phyloP scores from a whole-genome alignment of 1,140 invertebrate genomes.

The Zaprionus vittiger region DNA sequence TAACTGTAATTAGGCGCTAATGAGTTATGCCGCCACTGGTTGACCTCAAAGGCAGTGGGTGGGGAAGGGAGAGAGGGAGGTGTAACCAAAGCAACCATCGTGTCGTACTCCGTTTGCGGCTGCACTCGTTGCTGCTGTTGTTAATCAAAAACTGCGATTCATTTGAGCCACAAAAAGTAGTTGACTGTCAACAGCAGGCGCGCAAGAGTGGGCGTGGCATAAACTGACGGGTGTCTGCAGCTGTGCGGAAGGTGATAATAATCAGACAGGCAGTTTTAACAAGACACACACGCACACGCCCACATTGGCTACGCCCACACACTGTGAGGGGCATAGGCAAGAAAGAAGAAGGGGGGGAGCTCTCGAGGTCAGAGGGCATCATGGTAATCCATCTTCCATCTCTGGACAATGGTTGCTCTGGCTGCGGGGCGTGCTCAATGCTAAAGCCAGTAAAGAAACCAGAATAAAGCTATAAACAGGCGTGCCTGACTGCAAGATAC shows the following conservation, averaged over 20 bases:
- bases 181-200: conserved; percentile 52
- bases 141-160: conserved; percentile 81
- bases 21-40: conserved; percentile 14
- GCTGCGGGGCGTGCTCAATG: conserved; percentile 34
- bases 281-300: conserved; percentile 59
- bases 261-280: conserved; percentile 78
- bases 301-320: neutral
- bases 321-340: too few species aligned
- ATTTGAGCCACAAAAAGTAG: conserved; percentile 43
- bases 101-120: neutral
- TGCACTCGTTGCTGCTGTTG: conserved; percentile 45
- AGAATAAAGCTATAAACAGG: too few species aligned
- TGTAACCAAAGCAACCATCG: conserved; percentile 52
- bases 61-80: neutral
- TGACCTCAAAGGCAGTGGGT: neutral
- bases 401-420: conserved; percentile 68
- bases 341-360: too few species aligned
- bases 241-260: conserved; percentile 74
- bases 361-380: neutral
- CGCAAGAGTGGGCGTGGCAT: neutral
- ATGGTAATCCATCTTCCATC: conserved; percentile 74
- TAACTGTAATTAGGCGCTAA: conserved; percentile 67
- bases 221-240: conserved; percentile 67
- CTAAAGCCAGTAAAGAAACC: conserved; percentile 62
- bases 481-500: too few species aligned